Base-by-base conservation (phyloP, 2,888 invertebrate species). In the Deroplatys truncata region DNA sequence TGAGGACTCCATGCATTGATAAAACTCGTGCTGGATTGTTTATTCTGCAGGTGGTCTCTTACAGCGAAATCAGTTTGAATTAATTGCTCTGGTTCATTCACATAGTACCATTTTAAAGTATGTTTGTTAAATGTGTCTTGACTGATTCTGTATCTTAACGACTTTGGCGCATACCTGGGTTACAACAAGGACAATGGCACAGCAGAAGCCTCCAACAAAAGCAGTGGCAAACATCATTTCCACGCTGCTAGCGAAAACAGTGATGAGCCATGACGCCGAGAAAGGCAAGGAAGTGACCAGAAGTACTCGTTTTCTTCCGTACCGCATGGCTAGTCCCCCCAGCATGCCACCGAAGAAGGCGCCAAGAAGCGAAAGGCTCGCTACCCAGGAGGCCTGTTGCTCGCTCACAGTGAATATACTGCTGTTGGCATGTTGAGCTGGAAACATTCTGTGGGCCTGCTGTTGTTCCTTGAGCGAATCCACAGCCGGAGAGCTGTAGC, bases 171-270 rank as follows among this genome's bases (percentile, higher is more conserved):
- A 91, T 92, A 97, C 96, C 95, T 95, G 97, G 90, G 96, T 96
- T 82, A 96, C 95, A 94, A 97, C 96, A 28, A 96, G 96, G 82
- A 97, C 95, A 92, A 97, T 96, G 25, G 97, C 96, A 92, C 96
- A 96, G 93, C 97, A 97, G 92, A 97, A 96, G 0, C 98, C 98
- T 85, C 97, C 98, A 90, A 98, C 93, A 92, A 98, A 97, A 89
- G 98, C 97, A 0, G 98, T 97, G 92, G 96, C 94, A 93, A 97
- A 97, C 95, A 98, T 96, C 94, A 97, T 95, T 92, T 96, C 95
- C 15, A 97, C 96, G 85, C 96, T 96, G 83, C 96, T 96, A 25
- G 97, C 97, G 90, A 97, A 95, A 2, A 97, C 96, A 0, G 98
- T 98, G 56, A 97, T 94, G 88, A 97, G 94, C 98, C 98, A 98